Percentiles rank a stretch among this genome's conserved stretches.
These are phyloP conservation scores for Chironomus tepperi DNA, from an alignment of 1,140 invertebrate species.

Conservation along the genomic window DNA sequence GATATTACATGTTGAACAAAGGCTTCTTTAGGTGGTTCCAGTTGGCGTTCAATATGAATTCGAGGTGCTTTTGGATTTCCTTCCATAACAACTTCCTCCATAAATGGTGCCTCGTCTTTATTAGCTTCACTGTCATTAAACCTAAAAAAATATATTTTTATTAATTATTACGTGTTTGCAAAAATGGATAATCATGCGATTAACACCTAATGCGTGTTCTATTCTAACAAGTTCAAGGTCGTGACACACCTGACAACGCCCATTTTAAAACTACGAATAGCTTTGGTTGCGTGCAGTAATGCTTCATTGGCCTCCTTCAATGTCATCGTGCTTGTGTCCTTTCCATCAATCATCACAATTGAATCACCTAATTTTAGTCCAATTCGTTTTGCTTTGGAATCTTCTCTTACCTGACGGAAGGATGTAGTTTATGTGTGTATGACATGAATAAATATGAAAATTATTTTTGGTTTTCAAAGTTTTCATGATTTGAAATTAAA, in stretches of 20 bases:
- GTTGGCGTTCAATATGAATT: not conserved
- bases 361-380: constrained; percentile 17
- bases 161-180: not conserved
- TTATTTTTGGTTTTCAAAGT: not conserved
- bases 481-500: not conserved
- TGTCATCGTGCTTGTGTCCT: not conserved
- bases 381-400: not conserved
- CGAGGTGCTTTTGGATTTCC: constrained; percentile 17
- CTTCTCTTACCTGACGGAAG: not conserved
- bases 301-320: constrained; percentile 1
- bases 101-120: not conserved
- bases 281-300: not conserved
- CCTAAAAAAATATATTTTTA: not conserved
- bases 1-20: not conserved
- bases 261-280: constrained; percentile 5
- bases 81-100: not conserved
- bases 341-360: constrained; percentile 1
- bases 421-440: not conserved
- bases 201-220: not conserved
- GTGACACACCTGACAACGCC: not conserved
- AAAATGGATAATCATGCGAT: constrained; percentile 15
- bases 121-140: not conserved
- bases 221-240: not conserved
- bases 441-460: not conserved
- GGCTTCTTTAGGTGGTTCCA: not conserved